These are phyloP conservation scores for Lepidochrysops patricia DNA, from an alignment of 2,888 invertebrate genomes.

Conservation along the genomic window DNA sequence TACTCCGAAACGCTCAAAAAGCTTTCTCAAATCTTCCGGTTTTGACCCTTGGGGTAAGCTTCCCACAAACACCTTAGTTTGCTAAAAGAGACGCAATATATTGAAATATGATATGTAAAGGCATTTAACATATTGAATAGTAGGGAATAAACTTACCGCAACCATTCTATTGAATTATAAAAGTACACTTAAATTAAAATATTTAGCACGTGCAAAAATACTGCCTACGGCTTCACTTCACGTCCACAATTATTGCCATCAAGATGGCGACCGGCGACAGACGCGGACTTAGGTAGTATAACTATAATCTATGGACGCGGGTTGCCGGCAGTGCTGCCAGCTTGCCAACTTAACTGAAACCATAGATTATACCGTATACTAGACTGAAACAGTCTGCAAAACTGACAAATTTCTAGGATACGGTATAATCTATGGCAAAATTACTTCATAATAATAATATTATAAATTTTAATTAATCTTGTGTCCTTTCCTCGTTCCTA, in stretches of 20 bases:
- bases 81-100: conserved; percentile 48
- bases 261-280: conserved; percentile 7
- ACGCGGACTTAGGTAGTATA: background rate
- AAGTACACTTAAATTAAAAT: background rate
- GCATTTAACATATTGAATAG: conserved; percentile 4
- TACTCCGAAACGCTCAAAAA: conserved; percentile 89
- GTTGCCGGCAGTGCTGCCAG: background rate
- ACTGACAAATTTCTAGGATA: too few species aligned
- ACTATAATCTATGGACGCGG: too few species aligned
- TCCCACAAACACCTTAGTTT: conserved; percentile 94
- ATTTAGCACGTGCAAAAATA: conserved; percentile 1
- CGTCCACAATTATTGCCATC: background rate
- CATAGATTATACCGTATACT: too few species aligned
- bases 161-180: conserved; percentile 41
- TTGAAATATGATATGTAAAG: conserved; percentile 24
- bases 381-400: too few species aligned
- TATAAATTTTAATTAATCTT: too few species aligned
- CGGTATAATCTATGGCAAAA: too few species aligned
- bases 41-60: conserved; percentile 90
- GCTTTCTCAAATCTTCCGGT: conserved; percentile 84
- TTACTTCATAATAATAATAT: too few species aligned
- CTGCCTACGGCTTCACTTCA: background rate
- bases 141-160: conserved; percentile 49
- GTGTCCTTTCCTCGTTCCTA: too few species aligned
- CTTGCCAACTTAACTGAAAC: too few species aligned